phyloP scores from a whole-genome alignment of 1,140 invertebrate genomes.

The Diachasmimorpha longicaudata region DNA sequence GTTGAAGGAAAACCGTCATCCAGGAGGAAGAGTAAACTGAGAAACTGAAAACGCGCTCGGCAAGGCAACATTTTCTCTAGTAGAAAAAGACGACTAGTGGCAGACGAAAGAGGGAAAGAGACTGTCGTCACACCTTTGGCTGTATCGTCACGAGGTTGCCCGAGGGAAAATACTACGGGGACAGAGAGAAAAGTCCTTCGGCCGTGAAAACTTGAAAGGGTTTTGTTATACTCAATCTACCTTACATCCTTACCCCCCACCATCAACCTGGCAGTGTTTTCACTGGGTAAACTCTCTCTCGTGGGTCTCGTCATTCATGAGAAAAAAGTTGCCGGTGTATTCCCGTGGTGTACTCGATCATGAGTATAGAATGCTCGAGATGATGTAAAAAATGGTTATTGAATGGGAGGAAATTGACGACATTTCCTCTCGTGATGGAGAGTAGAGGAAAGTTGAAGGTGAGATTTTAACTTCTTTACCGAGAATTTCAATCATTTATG shows the following conservation, averaged over 20 bases:
- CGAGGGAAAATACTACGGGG: not conserved
- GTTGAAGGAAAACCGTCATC: not conserved
- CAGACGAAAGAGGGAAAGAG: not conserved
- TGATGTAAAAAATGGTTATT: not conserved
- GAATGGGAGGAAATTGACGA: not conserved
- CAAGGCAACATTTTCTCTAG: not conserved
- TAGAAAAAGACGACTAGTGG: not conserved
- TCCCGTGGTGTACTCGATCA: not conserved
- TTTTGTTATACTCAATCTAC: constrained; percentile 10
- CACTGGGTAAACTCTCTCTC: not conserved
- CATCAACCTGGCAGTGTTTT: not conserved
- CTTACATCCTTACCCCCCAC: not conserved
- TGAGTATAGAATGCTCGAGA: not conserved
- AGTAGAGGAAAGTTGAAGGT: no score
- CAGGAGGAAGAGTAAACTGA: not conserved
- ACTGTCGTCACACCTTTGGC: not conserved
- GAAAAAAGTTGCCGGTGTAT: not conserved
- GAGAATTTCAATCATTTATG: no score
- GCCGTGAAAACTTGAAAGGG: constrained; percentile 13
- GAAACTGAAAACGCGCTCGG: not conserved
- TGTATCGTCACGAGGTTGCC: not conserved
- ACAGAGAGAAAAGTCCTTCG: not conserved
- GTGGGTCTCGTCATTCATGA: constrained; percentile 1
- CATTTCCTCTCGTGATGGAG: no score
- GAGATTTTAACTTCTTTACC: no score